Evolutionary conservation across 1,140 invertebrate genomes (phyloP).

Genomic region (Phthorimaea operculella): DNA sequence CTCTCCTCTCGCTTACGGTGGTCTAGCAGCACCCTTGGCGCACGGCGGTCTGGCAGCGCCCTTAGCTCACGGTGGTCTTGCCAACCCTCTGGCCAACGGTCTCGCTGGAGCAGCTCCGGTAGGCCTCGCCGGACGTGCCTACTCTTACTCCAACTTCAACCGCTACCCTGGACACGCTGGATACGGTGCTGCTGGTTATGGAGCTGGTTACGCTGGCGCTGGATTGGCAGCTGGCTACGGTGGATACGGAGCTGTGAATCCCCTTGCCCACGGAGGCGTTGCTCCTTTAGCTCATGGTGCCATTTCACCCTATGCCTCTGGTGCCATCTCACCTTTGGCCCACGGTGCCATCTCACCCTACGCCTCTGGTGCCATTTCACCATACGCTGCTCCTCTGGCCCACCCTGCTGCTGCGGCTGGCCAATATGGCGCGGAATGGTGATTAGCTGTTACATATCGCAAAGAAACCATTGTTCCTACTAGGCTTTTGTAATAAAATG

Average conservation of each 20-base stretch:
- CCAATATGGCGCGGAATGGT: background rate
- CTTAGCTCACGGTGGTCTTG: slow-evolving; percentile 13
- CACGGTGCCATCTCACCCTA: too few species aligned
- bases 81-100: slow-evolving; percentile 10
- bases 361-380: too few species aligned
- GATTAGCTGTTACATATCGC: background rate
- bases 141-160: background rate
- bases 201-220: background rate
- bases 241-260: background rate
- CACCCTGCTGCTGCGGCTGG: background rate
- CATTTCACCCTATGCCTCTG: background rate
- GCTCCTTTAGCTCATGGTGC: slow-evolving; percentile 4
- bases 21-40: slow-evolving; percentile 16
- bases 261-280: slow-evolving; percentile 11
- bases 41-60: slow-evolving; percentile 6
- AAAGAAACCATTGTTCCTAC: background rate
- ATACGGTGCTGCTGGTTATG: background rate
- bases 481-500: background rate
- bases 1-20: slow-evolving; percentile 28
- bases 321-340: background rate
- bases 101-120: too few species aligned
- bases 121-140: background rate
- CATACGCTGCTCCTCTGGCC: too few species aligned
- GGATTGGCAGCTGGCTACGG: background rate
- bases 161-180: background rate